These are phyloP conservation scores for Coracopsis vasa DNA, from an alignment of 2,113 vertebrate genomes.

Conservation along the genomic window DNA sequence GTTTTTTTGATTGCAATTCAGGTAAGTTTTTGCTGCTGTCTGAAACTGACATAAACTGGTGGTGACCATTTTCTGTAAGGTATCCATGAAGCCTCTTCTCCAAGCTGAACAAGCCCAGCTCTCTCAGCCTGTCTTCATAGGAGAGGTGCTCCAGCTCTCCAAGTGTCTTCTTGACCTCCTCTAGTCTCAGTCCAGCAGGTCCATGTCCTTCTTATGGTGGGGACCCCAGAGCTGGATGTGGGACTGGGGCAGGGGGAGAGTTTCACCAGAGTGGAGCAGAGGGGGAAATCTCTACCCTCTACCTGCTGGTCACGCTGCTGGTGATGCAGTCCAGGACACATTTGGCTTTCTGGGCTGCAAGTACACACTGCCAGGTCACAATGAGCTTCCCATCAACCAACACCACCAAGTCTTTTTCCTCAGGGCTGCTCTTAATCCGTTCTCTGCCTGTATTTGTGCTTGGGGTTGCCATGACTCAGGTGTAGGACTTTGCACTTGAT, in stretches of 20 bases:
- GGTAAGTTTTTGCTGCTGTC: not conserved
- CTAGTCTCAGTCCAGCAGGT: not conserved
- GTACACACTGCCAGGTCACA: not conserved
- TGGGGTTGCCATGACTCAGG: not conserved
- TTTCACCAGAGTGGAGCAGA: not conserved
- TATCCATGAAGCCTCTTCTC: not conserved
- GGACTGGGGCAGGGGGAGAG: not conserved
- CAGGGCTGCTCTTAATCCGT: not conserved
- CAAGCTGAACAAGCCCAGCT: not conserved
- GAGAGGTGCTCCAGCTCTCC: not conserved
- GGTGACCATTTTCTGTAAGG: not conserved
- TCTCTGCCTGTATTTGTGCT: not conserved
- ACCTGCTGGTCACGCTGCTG: not conserved
- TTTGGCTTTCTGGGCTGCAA: not conserved
- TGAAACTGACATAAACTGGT: not conserved
- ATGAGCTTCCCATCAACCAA: not conserved
- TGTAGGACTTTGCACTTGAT: not conserved
- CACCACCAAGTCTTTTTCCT: not conserved
- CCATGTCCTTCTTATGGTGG: not conserved
- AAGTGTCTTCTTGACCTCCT: not conserved
- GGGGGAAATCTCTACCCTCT: not conserved
- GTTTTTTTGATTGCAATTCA: not conserved
- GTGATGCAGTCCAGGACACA: not conserved
- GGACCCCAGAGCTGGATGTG: not conserved
- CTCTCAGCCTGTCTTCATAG: not conserved